Evolutionary conservation across 1,140 invertebrate genomes (phyloP), one percentile per base, ranked within the genome.

Genomic region (Anagrus nilaparvatae): DNA sequence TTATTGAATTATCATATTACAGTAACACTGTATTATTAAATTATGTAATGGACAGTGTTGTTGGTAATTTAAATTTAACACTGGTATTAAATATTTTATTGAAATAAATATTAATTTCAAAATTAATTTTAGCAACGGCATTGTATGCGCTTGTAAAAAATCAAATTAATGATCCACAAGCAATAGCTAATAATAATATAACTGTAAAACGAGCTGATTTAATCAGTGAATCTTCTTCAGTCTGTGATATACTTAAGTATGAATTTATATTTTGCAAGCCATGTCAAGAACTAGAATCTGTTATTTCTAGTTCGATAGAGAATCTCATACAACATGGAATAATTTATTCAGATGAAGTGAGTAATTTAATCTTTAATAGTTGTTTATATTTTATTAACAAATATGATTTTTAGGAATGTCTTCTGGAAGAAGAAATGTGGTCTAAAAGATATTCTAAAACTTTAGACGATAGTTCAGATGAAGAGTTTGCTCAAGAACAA

Each of bases 1-100:
- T 87, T 9, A 80, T 95, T 34, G 88, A 93, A 62, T 67, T 94
- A 9, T 76, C 81, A 0, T 94, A 94, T 64, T 93, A 94, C 61
- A 80, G 83, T 16, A 92, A 90, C 58, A 73, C 75, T 36, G 58
- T 92, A 12, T 67, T 82, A 0, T 73, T 82, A 10, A 77, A 86
- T 56, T 94, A 85, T 67, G 72, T 81, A 9, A 59, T 90, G 43
- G 79, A 88, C 32, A 81, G 84, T 32, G 75, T 87, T 40, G 59
- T 90, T n/a, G n/a, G n/a, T n/a, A n/a, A n/a, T n/a, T n/a, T n/a
- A n/a, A n/a, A n/a, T n/a, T n/a, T n/a, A n/a, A n/a, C n/a, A n/a
- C n/a, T n/a, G n/a, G n/a, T n/a, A n/a, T n/a, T n/a, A n/a, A n/a
- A n/a, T n/a, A n/a, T n/a, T n/a, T n/a, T n/a, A n/a, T n/a, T n/a